Base-by-base conservation (phyloP, 2,888 invertebrate species). In the Cheilosia variabilis region DNA sequence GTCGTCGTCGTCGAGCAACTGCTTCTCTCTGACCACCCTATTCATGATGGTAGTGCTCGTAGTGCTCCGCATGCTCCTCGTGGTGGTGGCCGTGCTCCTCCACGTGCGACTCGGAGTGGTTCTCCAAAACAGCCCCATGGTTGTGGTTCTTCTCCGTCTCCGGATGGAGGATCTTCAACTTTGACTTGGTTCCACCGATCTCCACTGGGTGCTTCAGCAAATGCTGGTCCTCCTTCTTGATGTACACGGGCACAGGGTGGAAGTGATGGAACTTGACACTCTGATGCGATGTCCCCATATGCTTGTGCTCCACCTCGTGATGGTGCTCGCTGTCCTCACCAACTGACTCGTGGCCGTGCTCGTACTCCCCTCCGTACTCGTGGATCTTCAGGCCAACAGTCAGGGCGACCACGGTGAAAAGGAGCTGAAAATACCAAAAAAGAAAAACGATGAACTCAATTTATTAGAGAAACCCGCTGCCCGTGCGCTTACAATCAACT, bases 251-350 rank as follows among this genome's bases (percentile, higher is more conserved):
- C 1, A 95, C 95, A 0, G 95, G 94, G 89, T 95, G 95, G 92
- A 94, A 95, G 89, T 95, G 95, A 90, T 95, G 95, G 88, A 95
- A 94, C 88, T 95, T 95, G 87, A 95, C 94, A 76, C 94, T 95
- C 91, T 95, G 95, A 89, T 95, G 95, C 52, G 95, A 95, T 87
- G 95, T 95, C 27, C 95, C 95, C 37, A 95, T 95, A 89, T 95
- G 94, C 87, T 95, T 94, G 88, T 95, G 94, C 87, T 95, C 94
- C 41, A 95, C 93, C 86, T 94, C 93, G 80, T 94, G 94, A 88
- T 94, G 94, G 88, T 94, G 93, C 79, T 92, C 93, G 17, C 92
- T 91, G 80, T 94, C 94, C 5, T 93, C 93, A 9, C 92, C 66
- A 9, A 50, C 15, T 43, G 66, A 72, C 77, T 92, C 91, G 43